Percentiles rank a stretch among this genome's conserved stretches.
Conservation (phyloP, 2,888 invertebrate genomes). For the Nowickia ferox region DNA sequence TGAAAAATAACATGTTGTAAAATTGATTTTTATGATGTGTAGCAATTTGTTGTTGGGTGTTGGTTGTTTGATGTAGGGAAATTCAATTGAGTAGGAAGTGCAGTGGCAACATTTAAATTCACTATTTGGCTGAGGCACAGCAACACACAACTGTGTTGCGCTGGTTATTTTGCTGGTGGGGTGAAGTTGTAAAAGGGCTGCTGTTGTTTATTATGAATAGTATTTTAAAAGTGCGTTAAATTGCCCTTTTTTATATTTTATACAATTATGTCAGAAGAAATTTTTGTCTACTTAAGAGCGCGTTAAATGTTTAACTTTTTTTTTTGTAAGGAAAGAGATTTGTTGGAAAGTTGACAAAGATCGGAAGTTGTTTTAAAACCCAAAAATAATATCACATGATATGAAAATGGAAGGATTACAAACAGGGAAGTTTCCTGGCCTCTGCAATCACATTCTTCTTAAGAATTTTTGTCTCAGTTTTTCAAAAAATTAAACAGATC, state of each 20-base stretch:
- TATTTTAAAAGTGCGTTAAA: slow-evolving; percentile 25
- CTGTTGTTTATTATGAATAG: background rate
- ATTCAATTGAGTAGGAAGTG: slow-evolving; percentile 43
- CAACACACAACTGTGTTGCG: background rate
- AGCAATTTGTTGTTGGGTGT: slow-evolving; percentile 80
- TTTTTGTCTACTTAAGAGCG: background rate
- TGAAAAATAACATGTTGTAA: slow-evolving; percentile 61
- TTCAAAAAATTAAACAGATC: too few relatives aligned
- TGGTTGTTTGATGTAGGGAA: slow-evolving; percentile 26
- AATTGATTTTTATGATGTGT: slow-evolving; percentile 81
- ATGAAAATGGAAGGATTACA: too few relatives aligned
- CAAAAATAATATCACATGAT: too few relatives aligned
- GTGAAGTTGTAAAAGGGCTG: background rate
- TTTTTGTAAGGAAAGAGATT: too few relatives aligned
- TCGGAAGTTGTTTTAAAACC: too few relatives aligned
- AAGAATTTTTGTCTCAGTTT: too few relatives aligned
- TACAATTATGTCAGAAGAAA: background rate
- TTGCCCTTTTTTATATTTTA: slow-evolving; percentile 34
- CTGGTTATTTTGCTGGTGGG: background rate
- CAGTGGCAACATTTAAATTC: slow-evolving; percentile 5
- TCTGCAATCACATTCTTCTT: too few relatives aligned
- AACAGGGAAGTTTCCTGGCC: too few relatives aligned
- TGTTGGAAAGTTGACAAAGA: too few relatives aligned
- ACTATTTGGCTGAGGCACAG: background rate
- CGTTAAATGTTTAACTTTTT: background rate